Evolutionary conservation across 2,797 vertebrate genomes (phyloP), one percentile per base, ranked within the genome.

Genomic region (Sebastiscus albofasciatus): DNA sequence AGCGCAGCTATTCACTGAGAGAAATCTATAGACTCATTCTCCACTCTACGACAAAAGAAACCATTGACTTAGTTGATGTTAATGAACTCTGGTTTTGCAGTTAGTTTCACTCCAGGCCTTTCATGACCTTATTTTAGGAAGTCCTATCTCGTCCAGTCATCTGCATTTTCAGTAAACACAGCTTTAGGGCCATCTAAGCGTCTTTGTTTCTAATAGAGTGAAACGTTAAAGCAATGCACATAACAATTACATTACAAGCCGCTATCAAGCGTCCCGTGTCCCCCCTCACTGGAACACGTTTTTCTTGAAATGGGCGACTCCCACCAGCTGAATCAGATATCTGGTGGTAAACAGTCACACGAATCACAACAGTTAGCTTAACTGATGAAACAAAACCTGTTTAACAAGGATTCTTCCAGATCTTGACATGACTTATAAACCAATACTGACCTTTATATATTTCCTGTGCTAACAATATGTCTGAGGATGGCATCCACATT

Each of bases 291-390:
- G 14, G 61, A 88, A 75, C 82, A 24, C n/a, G 85, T 80, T 78
- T 75, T 58, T 80, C 80, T 79, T 33, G 87, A 87, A 80, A 60
- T 16, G 14, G 14, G 11, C 56, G 7, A 3, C 72, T 79, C 20
- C 71, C 67, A 55, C 55, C 61, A 14, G 36, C 34, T 72, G 79
- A 67, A 71, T 77, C 67, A 22, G 54, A 61, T 55, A 11, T 31
- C 16, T 22, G 20, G 4, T 10, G 27, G n/a, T 56, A 27, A 77
- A 36, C 13, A n/a, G 20, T 27, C 14, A n/a, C 22, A n/a, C 64
- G 33, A 29, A 42, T 39, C 10, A 61, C 18, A 42, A 6, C 27
- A 31, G 49, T 56, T 1, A 18, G 20, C 20, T 64, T 8, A 11
- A 24, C n/a, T 36, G 60, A n/a, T n/a, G 12, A 0, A 64, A 36